phyloP scores from a whole-genome alignment of 2,888 invertebrate species.

The Trisateles emortualis region DNA sequence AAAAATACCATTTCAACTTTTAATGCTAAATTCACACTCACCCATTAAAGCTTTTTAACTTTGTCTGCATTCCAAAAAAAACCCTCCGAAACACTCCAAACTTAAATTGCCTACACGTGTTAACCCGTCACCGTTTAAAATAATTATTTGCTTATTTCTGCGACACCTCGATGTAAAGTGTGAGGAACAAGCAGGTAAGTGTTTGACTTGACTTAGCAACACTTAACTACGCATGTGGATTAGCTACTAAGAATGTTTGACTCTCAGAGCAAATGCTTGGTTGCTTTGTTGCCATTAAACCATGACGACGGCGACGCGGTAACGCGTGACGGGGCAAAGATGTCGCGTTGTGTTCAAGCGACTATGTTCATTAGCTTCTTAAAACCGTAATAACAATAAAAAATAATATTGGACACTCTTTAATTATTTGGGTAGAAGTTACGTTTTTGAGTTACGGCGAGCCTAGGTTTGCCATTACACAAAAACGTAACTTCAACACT shows the following conservation, averaged over 20 bases:
- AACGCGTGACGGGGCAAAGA: no score
- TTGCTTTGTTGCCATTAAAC: no score
- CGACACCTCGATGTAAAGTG: slow-evolving; percentile 35
- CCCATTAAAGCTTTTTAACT: slow-evolving; percentile 19
- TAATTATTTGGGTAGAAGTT: no score
- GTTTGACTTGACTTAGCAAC: slow-evolving; percentile 36
- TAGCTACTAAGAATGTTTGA: slow-evolving; percentile 44
- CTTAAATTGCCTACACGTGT: slow-evolving; percentile 19
- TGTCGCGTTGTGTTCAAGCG: no score
- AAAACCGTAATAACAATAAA: no score
- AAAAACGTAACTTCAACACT: no score
- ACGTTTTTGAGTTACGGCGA: no score
- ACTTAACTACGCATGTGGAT: slow-evolving; percentile 39
- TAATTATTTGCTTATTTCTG: slow-evolving; percentile 41
- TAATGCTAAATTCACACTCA: background rate
- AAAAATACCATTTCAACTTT: background rate
- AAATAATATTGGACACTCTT: no score
- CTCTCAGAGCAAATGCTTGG: no score
- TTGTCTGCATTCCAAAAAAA: slow-evolving; percentile 11
- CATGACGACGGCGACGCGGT: no score
- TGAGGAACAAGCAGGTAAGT: slow-evolving; percentile 46
- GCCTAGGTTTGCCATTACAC: no score
- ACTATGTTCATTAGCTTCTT: no score
- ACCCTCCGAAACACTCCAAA: slow-evolving; percentile 9
- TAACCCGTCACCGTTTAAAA: slow-evolving; percentile 26